phyloP scores from a whole-genome alignment of 2,888 invertebrate species.

The Leptura quadrifasciata region DNA sequence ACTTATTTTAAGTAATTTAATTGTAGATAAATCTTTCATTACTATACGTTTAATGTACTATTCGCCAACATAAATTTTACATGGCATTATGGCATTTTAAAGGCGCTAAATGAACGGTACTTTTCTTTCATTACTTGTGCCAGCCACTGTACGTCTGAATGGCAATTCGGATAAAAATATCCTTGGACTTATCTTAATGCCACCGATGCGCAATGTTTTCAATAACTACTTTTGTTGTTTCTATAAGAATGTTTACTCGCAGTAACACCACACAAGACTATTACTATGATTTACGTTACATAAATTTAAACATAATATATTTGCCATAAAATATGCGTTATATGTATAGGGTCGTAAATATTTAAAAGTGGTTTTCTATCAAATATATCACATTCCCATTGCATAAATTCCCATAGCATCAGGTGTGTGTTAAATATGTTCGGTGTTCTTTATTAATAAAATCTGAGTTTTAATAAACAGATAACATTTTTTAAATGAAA shows the following conservation, averaged over 20 bases:
- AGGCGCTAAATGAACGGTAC: neutral
- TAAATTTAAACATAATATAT: slow-evolving; percentile 1
- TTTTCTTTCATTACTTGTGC: slow-evolving; percentile 7
- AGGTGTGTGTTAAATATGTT: neutral
- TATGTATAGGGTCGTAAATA: neutral
- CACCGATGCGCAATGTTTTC: slow-evolving; percentile 23
- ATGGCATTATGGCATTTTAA: neutral
- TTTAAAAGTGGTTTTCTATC: neutral
- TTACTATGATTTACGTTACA: slow-evolving; percentile 11
- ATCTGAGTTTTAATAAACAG: neutral
- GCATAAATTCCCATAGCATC: neutral
- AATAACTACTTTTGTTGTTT: slow-evolving; percentile 21
- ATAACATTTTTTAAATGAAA: neutral
- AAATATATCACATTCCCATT: neutral
- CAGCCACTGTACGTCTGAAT: slow-evolving; percentile 19
- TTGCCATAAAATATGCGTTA: neutral
- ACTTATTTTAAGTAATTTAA: neutral
- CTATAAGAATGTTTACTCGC: slow-evolving; percentile 12
- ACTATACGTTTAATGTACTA: neutral
- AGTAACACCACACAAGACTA: slow-evolving; percentile 24
- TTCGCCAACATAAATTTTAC: neutral
- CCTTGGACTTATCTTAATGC: slow-evolving; percentile 18
- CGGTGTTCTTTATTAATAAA: neutral
- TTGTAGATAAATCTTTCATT: neutral
- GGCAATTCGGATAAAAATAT: slow-evolving; percentile 21